Base-by-base conservation (phyloP, 2,888 invertebrate genomes). In the Lasioglossum oenotherae region DNA sequence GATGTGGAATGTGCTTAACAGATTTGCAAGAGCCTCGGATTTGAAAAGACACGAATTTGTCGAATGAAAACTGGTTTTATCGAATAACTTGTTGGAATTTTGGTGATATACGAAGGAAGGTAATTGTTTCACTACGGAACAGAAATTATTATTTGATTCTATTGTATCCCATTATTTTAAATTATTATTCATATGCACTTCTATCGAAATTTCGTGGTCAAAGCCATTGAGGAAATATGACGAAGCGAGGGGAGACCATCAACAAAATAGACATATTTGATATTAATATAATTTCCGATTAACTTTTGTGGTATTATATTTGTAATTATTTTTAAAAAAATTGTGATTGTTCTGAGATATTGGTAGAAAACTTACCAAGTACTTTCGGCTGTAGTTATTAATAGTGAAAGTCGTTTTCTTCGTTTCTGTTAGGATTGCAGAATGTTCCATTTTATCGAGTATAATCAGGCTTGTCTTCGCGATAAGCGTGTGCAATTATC, bases 401-500 rank as follows among this genome's bases (percentile, higher is more conserved):
- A 35, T 10, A 35, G 16, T 2, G 38, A 38, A 23, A 38, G 23
- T 38, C 1, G 38, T 23, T 38, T 69, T 38, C 69, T 57, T 74
- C 31, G 64, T 76, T 64, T 19, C 31, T 12, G 16, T 44, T 31
- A 44, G 60, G 27, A n/a, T 23, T 41, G 46, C 35, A 49, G 12
- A 31, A 31, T 79, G n/a, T 67, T 31, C 19, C 19, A 44, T 10
- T 53, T 31, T 41, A 53, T 16, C 8, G 4, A 38, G 35, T 16
- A 31, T 49, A 80, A 81, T 81, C 64, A 74, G 41, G 53, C 53
- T 38, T 27, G 10, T 14, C 41, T 46, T 31, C 19, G 27, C 1
- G 35, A 57, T 77, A 46, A 44, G 57, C 44, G 64, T 57, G 4
- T 44, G 35, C 14, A 81, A 73, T 81, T 74, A 81, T 81, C 74